These are phyloP conservation scores for Chaetodon trifasciatus DNA, from an alignment of 2,797 vertebrate species.

Conservation along the genomic window DNA sequence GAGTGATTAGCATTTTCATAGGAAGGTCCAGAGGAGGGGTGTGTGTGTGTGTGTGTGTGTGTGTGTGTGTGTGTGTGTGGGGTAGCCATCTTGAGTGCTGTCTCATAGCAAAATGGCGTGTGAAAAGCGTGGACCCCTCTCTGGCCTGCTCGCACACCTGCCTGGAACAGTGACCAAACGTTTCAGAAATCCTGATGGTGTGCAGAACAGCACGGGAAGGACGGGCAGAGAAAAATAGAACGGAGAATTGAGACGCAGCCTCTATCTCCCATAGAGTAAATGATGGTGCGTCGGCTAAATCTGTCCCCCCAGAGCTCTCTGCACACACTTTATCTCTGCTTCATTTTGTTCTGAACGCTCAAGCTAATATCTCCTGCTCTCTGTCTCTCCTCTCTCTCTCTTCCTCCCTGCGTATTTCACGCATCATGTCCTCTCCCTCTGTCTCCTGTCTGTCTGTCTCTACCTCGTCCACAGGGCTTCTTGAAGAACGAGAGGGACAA, in stretches of 20 bases:
- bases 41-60: slow-evolving; percentile 25
- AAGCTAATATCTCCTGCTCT: slow-evolving; percentile 37
- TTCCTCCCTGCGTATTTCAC: slow-evolving; percentile 25
- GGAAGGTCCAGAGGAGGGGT: background rate
- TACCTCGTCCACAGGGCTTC: slow-evolving; percentile 89
- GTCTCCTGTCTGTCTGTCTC: slow-evolving; percentile 26
- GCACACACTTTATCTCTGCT: slow-evolving; percentile 25
- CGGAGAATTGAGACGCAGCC: slow-evolving; percentile 11
- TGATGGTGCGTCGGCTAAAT: slow-evolving; percentile 39
- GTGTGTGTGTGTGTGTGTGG: slow-evolving; percentile 22
- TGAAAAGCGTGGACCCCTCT: background rate
- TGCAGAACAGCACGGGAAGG: slow-evolving; percentile 5
- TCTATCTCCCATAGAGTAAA: slow-evolving; percentile 43
- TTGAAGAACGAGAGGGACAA: slow-evolving; percentile 99
- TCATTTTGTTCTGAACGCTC: slow-evolving; percentile 1
- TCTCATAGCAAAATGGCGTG: slow-evolving; percentile 31
- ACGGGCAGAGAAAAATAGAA: slow-evolving; percentile 17
- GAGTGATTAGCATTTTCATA: slow-evolving; percentile 15
- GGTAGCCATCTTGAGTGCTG: slow-evolving; percentile 71
- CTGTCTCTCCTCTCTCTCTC: slow-evolving; percentile 21
- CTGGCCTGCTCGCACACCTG: slow-evolving; percentile 5
- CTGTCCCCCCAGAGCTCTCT: slow-evolving; percentile 30
- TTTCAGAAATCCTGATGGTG: slow-evolving; percentile 36
- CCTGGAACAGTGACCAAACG: slow-evolving; percentile 5
- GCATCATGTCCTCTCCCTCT: slow-evolving; percentile 11